Conservation (phyloP, 1,140 invertebrate genomes). For the Mizuhopecten yessoensis region DNA sequence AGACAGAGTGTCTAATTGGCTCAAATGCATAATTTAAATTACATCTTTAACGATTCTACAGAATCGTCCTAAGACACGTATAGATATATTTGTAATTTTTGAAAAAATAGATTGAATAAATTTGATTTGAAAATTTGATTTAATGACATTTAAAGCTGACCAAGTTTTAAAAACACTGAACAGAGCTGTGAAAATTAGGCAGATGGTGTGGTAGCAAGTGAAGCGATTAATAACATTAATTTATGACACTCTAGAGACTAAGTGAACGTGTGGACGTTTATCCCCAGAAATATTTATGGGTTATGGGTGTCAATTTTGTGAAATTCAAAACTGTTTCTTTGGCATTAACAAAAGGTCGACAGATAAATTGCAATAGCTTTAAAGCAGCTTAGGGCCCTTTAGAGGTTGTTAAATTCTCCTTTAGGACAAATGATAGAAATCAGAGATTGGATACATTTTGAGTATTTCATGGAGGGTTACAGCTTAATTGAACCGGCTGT, state of each 20-base stretch:
- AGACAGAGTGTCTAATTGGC: no score
- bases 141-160: background rate
- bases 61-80: background rate
- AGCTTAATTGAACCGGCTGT: background rate
- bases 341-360: background rate
- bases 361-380: slow-evolving; percentile 7
- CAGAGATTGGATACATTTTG: background rate
- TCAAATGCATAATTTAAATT: no score
- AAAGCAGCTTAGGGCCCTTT: background rate
- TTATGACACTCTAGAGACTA: background rate
- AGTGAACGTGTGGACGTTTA: background rate
- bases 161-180: background rate
- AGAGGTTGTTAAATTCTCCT: slow-evolving; percentile 8
- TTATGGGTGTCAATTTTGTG: slow-evolving; percentile 25
- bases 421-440: background rate
- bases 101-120: background rate
- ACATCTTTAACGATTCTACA: no score
- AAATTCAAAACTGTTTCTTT: slow-evolving; percentile 29
- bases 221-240: slow-evolving; percentile 12
- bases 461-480: no score
- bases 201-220: background rate
- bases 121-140: background rate
- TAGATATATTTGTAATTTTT: no score
- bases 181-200: background rate
- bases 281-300: background rate